A percentile compares a stretch with the other conserved stretches of the same genome.
These are phyloP conservation scores for Pseudochirops cupreus DNA, from an alignment of 2,797 vertebrate genomes.

Conservation along the genomic window DNA sequence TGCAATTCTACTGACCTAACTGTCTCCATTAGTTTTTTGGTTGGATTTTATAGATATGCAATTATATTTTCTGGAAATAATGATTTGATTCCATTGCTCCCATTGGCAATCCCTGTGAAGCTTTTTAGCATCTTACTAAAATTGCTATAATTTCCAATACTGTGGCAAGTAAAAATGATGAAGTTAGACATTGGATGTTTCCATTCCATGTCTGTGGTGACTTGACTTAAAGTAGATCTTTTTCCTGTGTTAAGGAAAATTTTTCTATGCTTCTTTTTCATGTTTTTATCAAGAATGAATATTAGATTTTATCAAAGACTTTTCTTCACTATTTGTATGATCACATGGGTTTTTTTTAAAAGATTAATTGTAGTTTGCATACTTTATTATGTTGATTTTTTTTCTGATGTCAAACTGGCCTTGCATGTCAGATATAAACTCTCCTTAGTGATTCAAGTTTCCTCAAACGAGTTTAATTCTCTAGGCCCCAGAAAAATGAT, in stretches of 20 bases:
- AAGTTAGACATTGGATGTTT: background rate
- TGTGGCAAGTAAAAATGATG: background rate
- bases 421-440: background rate
- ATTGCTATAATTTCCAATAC: background rate
- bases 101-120: background rate
- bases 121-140: background rate
- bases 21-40: background rate
- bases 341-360: background rate
- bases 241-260: background rate
- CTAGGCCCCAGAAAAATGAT: background rate
- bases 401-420: background rate
- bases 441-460: background rate
- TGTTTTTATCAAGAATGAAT: background rate
- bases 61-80: background rate
- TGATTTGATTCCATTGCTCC: background rate
- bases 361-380: background rate
- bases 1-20: background rate
- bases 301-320: background rate
- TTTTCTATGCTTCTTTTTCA: background rate
- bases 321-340: background rate
- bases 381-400: background rate
- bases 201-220: background rate
- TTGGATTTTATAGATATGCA: background rate
- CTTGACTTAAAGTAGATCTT: background rate
- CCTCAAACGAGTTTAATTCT: background rate